Percentiles rank a stretch among this genome's conserved stretches.
phyloP scores from a whole-genome alignment of 1,140 invertebrate genomes.

The Papilio dardanus region DNA sequence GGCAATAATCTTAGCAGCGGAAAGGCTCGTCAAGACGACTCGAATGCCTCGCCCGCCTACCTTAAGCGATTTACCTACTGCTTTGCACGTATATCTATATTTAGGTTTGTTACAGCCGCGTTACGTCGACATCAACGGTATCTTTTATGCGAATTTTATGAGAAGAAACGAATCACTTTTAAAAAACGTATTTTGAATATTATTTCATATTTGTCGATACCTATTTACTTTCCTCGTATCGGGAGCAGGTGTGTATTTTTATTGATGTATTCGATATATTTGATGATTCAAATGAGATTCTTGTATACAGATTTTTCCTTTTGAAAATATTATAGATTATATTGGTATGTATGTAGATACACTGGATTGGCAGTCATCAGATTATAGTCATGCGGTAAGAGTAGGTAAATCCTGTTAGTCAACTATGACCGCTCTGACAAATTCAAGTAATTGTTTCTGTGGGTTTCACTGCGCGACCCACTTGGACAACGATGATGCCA shows the following conservation, averaged over 20 bases:
- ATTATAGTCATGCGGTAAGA: not conserved
- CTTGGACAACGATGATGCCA: no score
- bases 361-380: no score
- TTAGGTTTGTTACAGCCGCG: not conserved
- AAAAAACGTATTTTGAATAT: constrained; percentile 31
- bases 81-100: constrained; percentile 14
- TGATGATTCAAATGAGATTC: constrained; percentile 5
- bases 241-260: constrained; percentile 6
- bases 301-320: not conserved
- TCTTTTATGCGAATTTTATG: constrained; percentile 27
- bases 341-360: not conserved
- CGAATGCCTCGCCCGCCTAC: constrained; percentile 39
- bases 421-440: not conserved
- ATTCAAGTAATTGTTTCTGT: no score
- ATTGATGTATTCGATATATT: constrained; percentile 10
- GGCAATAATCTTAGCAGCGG: constrained; percentile 43
- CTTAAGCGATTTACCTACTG: constrained; percentile 31
- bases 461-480: not conserved
- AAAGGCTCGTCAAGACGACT: constrained; percentile 40
- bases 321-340: no score
- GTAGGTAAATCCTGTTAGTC: not conserved
- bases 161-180: constrained; percentile 29
- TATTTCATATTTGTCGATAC: constrained; percentile 24
- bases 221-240: not conserved
- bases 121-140: not conserved